Evolutionary conservation across 2,113 vertebrate species (phyloP).

Genomic region (Clupea harengus): DNA sequence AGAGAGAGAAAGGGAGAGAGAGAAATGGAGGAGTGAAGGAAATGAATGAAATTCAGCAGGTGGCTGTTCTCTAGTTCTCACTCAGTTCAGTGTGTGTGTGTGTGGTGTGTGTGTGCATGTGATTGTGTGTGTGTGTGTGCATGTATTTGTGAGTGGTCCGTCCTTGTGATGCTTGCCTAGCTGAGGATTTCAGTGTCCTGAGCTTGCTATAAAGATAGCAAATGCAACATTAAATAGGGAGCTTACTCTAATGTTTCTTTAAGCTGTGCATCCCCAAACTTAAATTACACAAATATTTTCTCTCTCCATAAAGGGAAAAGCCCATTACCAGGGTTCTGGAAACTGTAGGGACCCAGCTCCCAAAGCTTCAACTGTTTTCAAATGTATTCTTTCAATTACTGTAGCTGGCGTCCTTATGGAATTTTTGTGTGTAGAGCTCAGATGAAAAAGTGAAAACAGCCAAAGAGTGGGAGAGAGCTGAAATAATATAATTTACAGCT

Average conservation of each 20-base stretch:
- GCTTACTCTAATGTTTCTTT: background rate
- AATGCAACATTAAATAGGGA: background rate
- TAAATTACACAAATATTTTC: background rate
- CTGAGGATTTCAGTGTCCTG: background rate
- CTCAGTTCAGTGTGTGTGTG: background rate
- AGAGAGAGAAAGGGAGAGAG: background rate
- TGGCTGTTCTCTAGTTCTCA: background rate
- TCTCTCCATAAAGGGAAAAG: background rate
- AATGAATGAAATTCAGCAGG: constrained; percentile 4
- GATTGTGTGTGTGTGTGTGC: background rate
- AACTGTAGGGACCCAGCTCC: background rate
- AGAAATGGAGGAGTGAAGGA: background rate
- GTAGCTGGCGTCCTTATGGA: background rate
- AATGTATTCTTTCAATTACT: constrained; percentile 14
- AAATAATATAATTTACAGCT: background rate
- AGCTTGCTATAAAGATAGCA: background rate
- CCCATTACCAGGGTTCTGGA: background rate
- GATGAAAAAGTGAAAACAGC: background rate
- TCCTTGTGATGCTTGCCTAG: background rate
- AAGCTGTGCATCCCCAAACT: background rate
- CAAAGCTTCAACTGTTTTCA: background rate
- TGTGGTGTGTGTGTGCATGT: background rate
- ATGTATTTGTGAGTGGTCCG: background rate
- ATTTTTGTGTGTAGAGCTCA: background rate
- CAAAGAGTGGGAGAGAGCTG: background rate